phyloP scores from a whole-genome alignment of 2,113 vertebrate species.

The Hemibagrus wyckioides region DNA sequence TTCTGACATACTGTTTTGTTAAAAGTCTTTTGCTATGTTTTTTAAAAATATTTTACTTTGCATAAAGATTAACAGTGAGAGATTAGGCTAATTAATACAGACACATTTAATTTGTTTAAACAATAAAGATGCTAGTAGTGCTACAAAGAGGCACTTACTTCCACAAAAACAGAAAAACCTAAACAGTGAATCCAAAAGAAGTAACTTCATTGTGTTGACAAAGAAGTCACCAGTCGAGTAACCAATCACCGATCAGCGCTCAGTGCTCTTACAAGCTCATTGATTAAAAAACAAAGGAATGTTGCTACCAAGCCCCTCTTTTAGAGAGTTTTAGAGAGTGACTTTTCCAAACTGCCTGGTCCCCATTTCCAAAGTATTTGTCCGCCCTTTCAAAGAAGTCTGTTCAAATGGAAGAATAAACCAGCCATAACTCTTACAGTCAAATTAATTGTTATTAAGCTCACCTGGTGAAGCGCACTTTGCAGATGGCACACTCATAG shows the following conservation, averaged over 20 bases:
- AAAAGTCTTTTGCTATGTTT: neutral
- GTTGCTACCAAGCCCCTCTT: no score
- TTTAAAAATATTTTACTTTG: neutral
- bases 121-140: neutral
- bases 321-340: neutral
- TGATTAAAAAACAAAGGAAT: no score
- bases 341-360: neutral
- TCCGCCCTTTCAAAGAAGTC: neutral
- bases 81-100: neutral
- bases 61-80: neutral
- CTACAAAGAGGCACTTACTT: neutral
- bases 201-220: neutral
- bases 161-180: neutral
- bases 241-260: neutral
- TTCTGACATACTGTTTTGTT: neutral
- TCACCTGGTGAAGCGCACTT: conserved; percentile 84
- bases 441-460: conserved; percentile 21
- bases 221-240: neutral
- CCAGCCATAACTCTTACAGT: neutral
- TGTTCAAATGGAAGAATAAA: neutral
- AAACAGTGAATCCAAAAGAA: neutral
- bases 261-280: no score
- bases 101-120: neutral
- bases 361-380: neutral
- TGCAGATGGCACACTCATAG: conserved; percentile 94